Evolutionary conservation across 2,113 vertebrate species (phyloP).

Genomic region (Corythaixoides concolor): DNA sequence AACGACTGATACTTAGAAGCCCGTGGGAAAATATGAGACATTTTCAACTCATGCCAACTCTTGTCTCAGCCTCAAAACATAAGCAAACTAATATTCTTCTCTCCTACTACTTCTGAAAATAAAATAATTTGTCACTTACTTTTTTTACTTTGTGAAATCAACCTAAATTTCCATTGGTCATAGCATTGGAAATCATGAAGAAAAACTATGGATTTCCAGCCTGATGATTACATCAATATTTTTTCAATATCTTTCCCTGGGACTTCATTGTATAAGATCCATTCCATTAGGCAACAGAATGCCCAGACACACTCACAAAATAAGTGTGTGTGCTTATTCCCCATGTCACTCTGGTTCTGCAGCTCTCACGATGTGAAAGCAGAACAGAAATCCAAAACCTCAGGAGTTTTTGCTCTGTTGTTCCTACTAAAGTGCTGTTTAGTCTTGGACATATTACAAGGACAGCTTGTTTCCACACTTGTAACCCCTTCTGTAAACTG

Average conservation of each 20-base stretch:
- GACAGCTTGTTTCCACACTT: background rate
- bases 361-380: background rate
- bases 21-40: background rate
- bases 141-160: background rate
- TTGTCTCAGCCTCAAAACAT: background rate
- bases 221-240: background rate
- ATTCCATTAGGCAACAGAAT: background rate
- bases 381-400: background rate
- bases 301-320: background rate
- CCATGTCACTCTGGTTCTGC: background rate
- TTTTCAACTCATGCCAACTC: background rate
- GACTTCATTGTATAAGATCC: background rate
- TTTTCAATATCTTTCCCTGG: background rate
- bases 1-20: background rate
- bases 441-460: background rate
- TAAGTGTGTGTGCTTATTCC: background rate
- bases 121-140: background rate
- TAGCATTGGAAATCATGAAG: background rate
- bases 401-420: background rate
- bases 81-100: background rate
- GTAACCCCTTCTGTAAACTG: background rate
- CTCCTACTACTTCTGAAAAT: background rate
- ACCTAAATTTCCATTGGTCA: background rate
- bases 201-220: background rate
- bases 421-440: background rate